Conservation (phyloP, 35 echinoderm and acorn worm genomes). For the Anneissia japonica region DNA sequence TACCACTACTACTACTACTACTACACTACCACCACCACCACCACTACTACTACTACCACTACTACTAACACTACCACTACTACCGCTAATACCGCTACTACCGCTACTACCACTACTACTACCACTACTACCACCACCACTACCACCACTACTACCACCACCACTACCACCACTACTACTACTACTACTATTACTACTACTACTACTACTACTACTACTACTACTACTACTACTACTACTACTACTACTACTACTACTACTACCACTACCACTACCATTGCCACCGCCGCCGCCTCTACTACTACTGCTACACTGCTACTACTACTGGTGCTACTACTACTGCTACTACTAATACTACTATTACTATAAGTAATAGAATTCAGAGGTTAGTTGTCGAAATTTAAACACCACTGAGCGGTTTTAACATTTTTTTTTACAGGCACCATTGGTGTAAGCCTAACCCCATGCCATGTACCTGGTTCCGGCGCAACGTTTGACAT, state of each 20-base stretch:
- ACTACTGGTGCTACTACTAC: not conserved
- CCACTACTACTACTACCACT: too few species aligned
- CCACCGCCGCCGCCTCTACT: not conserved
- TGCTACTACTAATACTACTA: not conserved
- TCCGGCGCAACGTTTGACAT: not conserved
- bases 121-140: too few species aligned
- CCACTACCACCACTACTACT: not conserved
- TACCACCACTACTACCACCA: too few species aligned
- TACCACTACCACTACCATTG: constrained; percentile 4
- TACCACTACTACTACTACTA: too few species aligned
- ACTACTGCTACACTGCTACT: not conserved
- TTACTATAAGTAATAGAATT: too few species aligned
- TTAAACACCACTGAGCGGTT: too few species aligned
- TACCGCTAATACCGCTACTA: too few species aligned
- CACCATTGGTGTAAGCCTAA: not conserved
- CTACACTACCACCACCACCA: too few species aligned
- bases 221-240: constrained; percentile 3
- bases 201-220: constrained; percentile 4
- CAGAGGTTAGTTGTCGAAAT: too few species aligned
- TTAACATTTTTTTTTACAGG: not conserved
- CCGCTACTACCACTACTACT: too few species aligned
- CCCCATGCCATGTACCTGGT: not conserved
- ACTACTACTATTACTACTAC: constrained; percentile 4
- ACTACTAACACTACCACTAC: too few species aligned
- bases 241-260: constrained; percentile 3